A percentile compares a stretch with the other conserved stretches of the same genome.
phyloP scores from a whole-genome alignment of 2,888 invertebrate genomes.

The Plutella xylostella region DNA sequence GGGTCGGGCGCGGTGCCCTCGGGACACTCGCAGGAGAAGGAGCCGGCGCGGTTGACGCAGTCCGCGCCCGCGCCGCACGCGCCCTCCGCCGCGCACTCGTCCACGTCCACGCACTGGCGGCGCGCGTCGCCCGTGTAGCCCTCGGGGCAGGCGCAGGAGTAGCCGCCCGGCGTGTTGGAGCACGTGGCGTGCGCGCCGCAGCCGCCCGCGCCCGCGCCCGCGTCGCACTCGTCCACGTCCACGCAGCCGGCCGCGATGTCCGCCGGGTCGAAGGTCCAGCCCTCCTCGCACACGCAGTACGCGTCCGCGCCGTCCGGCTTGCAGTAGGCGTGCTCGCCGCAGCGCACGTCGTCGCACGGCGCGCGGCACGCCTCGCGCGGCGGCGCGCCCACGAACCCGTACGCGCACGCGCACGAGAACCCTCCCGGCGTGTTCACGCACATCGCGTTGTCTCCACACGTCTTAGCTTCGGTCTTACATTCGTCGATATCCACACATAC shows the following conservation, averaged over 20 bases:
- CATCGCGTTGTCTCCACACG: conserved; percentile 80
- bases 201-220: conserved; percentile 79
- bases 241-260: conserved; percentile 92
- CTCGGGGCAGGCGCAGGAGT: conserved; percentile 82
- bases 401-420: conserved; percentile 84
- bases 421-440: conserved; percentile 86
- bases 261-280: conserved; percentile 92
- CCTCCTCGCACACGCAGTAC: conserved; percentile 92
- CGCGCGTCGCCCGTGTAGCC: conserved; percentile 90
- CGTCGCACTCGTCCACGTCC: conserved; percentile 93
- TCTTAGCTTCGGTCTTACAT: conserved; percentile 65
- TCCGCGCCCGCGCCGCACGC: conserved; percentile 85
- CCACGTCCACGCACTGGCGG: conserved; percentile 83
- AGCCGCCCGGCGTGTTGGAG: conserved; percentile 83
- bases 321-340: conserved; percentile 89
- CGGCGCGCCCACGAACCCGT: conserved; percentile 85
- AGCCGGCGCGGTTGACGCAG: conserved; percentile 83
- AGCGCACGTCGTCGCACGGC: conserved; percentile 92
- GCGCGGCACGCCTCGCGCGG: conserved; percentile 85
- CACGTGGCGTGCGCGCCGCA: conserved; percentile 89
- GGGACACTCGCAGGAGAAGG: conserved; percentile 84
- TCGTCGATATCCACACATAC: conserved; percentile 87
- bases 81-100: conserved; percentile 80
- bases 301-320: conserved; percentile 91
- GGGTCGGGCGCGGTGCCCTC: conserved; percentile 86